Base-by-base conservation (phyloP, 2,113 vertebrate genomes). In the Triplophysa siluroides region DNA sequence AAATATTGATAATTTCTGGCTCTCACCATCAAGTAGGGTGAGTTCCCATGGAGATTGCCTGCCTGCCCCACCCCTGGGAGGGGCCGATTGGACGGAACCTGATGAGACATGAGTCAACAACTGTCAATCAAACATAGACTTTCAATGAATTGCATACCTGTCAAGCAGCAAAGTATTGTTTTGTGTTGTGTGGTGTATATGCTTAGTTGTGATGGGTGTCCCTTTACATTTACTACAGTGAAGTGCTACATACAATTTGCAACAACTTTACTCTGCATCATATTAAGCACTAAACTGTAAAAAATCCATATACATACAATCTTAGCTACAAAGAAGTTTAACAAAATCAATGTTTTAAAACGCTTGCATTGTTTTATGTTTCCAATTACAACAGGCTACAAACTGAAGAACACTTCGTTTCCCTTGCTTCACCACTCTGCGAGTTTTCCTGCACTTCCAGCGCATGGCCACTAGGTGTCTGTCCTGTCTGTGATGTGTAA, bases 31-130 rank as follows among this genome's bases (percentile, higher is more conserved):
- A 84, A 82, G 82, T 81, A 82, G 83, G 86, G 78, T 70, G 78
- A 80, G 84, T 87, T 87, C 83, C 86, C 84, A 88, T 81, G 81
- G 83, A 85, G 83, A 86, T 76, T 76, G 73, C 83, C 81, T 60
- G 71, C 67, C 83, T 87, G 65, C 60, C 83, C 81, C 78, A 70
- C 69, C 68, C 67, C 82, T 80, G 79, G 73, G 83, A 74, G 80
- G 69, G 81, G 78, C 69, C 76, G 75, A 82, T 87, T 79, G 54
- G 84, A 71, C 52, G 84, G 63, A 71, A 89, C 80, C 56, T 86
- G 87, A 88, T 85, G 86, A 83, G 84, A 87, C 81, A 78, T 18
- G 38, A 80, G 86, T 87, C 78, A 79, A 82, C 79, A 85, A 77
- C 85, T 66, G 76, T 85, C 87, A 89, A 85, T 88, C 86, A 81